phyloP scores from a whole-genome alignment of 2,797 vertebrate genomes.

The Carapus acus region DNA sequence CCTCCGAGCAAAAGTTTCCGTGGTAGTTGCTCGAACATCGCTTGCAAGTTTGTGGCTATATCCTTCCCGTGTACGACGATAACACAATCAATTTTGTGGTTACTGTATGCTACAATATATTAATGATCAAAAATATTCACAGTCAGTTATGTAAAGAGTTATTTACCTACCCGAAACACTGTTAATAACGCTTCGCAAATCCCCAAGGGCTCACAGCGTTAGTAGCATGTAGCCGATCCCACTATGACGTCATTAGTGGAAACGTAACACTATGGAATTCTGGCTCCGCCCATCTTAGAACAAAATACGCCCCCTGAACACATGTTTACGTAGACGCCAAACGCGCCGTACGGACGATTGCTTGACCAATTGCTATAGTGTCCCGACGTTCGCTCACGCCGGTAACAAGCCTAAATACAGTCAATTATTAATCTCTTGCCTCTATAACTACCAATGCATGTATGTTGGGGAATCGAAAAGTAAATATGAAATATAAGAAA shows the following conservation, averaged over 20 bases:
- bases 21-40: conserved; percentile 52
- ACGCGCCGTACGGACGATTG: background rate
- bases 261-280: conserved; percentile 64
- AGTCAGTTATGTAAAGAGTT: background rate
- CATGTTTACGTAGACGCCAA: too few relatives aligned
- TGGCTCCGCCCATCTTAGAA: conserved; percentile 52
- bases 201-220: conserved; percentile 49
- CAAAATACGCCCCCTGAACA: conserved; percentile 30
- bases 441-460: background rate
- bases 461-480: too few relatives aligned
- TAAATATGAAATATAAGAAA: conserved; percentile 6
- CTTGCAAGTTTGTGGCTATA: conserved; percentile 48
- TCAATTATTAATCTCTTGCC: rapidly evolving
- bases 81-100: too few relatives aligned
- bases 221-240: conserved; percentile 56
- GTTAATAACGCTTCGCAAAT: conserved; percentile 38
- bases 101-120: too few relatives aligned
- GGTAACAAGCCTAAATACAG: too few relatives aligned
- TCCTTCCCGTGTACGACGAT: too few relatives aligned
- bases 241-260: conserved; percentile 64
- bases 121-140: rapidly evolving
- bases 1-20: conserved; percentile 68
- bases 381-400: too few relatives aligned
- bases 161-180: conserved; percentile 45
- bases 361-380: too few relatives aligned